These are phyloP conservation scores for Panopea generosa DNA, from an alignment of 2,888 invertebrate genomes.

Conservation along the genomic window DNA sequence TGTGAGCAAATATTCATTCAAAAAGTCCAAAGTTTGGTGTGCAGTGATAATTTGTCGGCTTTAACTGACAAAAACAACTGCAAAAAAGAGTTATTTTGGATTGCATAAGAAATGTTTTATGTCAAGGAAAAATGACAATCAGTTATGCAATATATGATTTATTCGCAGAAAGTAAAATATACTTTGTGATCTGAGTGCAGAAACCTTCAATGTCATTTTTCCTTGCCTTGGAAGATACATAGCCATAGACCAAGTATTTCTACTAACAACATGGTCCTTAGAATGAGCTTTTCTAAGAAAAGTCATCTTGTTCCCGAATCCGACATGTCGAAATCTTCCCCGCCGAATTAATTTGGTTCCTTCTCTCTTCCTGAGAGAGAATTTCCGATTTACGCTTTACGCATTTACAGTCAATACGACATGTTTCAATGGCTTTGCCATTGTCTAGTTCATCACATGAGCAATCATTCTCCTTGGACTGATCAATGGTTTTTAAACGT, in stretches of 20 bases:
- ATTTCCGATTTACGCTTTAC: constrained; percentile 6
- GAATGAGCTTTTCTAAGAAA: neutral
- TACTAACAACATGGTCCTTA: neutral
- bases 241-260: neutral
- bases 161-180: too few relatives aligned
- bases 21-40: too few relatives aligned
- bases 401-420: constrained; percentile 15
- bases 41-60: too few relatives aligned
- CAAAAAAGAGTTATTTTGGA: neutral
- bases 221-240: neutral
- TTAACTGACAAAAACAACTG: neutral
- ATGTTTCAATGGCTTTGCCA: neutral
- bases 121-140: neutral
- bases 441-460: constrained; percentile 30
- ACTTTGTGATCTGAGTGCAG: too few relatives aligned
- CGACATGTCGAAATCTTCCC: constrained; percentile 36
- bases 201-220: neutral
- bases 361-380: constrained; percentile 18
- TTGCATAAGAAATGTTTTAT: neutral
- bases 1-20: too few relatives aligned
- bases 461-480: constrained; percentile 40
- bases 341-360: constrained; percentile 50
- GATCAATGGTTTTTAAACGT: constrained; percentile 61
- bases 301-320: constrained; percentile 22
- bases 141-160: too few relatives aligned